These are phyloP conservation scores for Grammomys dolichurus DNA, from an alignment of 2,113 vertebrate species.

Conservation along the genomic window DNA sequence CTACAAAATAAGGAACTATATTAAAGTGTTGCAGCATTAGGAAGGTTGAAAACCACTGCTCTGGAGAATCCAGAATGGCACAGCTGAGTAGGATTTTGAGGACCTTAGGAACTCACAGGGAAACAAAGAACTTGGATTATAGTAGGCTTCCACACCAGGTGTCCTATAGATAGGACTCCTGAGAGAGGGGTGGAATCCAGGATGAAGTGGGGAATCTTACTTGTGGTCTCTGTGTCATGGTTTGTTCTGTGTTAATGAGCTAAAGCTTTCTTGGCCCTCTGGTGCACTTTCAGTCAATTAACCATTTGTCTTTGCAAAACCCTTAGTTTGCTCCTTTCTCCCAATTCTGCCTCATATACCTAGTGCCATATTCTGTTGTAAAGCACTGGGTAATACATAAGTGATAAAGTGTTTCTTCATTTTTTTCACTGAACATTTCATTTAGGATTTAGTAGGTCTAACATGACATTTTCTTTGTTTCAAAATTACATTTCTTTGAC, in stretches of 20 bases:
- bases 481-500: conserved; percentile 26
- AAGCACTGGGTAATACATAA: neutral
- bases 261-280: neutral
- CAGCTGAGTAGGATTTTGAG: neutral
- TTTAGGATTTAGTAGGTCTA: neutral
- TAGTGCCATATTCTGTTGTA: neutral
- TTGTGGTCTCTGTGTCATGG: neutral
- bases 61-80: neutral
- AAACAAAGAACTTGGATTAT: neutral
- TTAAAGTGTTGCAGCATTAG: neutral
- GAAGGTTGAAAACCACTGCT: neutral
- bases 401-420: neutral
- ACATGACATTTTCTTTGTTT: neutral
- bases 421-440: conserved; percentile 43
- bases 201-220: neutral
- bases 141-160: neutral
- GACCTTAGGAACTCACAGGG: neutral
- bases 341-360: neutral
- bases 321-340: neutral
- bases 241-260: conserved; percentile 9
- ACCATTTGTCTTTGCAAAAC: neutral
- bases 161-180: neutral
- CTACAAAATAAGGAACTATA: neutral
- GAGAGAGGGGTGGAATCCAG: neutral
- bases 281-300: neutral